phyloP scores from a whole-genome alignment of 2,888 invertebrate species.

The Portevinia maculata region DNA sequence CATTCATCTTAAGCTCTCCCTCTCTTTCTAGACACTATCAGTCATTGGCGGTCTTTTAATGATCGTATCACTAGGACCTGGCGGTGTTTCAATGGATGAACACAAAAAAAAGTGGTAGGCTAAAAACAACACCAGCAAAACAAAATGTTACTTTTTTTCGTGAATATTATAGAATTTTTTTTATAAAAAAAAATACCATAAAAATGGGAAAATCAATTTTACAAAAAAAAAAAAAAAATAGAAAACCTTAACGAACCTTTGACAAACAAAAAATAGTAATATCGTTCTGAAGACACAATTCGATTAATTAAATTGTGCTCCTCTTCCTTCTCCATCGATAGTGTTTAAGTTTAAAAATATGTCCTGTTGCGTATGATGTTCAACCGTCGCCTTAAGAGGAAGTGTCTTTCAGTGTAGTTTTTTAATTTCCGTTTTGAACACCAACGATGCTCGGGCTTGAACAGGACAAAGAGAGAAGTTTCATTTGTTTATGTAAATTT shows the following conservation, averaged over 20 bases:
- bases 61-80: conserved; percentile 99
- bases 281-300: conserved; percentile 27
- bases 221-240: conserved; percentile 33
- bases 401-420: conserved; percentile 17
- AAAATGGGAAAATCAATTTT: conserved; percentile 41
- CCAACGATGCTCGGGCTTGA: too few relatives aligned
- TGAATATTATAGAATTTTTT: conserved; percentile 52
- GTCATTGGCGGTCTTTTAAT: conserved; percentile 99
- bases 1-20: not conserved
- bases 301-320: conserved; percentile 5
- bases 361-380: conserved; percentile 26
- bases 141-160: conserved; percentile 47
- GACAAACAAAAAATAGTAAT: conserved; percentile 29
- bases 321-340: conserved; percentile 53
- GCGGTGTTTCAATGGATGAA: conserved; percentile 99
- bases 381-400: conserved; percentile 29
- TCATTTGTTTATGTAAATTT: conserved; percentile 27
- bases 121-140: conserved; percentile 41
- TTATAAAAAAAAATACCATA: conserved; percentile 52
- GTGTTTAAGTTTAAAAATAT: conserved; percentile 54
- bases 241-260: conserved; percentile 39
- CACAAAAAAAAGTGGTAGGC: conserved; percentile 96
- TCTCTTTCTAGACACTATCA: conserved; percentile 94
- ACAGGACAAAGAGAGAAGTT: not conserved
- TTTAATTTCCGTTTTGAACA: conserved; percentile 6